Percentiles rank a stretch among this genome's conserved stretches.
phyloP scores from a whole-genome alignment of 2,113 vertebrate species.

The Phalacrocorax pelagicus region DNA sequence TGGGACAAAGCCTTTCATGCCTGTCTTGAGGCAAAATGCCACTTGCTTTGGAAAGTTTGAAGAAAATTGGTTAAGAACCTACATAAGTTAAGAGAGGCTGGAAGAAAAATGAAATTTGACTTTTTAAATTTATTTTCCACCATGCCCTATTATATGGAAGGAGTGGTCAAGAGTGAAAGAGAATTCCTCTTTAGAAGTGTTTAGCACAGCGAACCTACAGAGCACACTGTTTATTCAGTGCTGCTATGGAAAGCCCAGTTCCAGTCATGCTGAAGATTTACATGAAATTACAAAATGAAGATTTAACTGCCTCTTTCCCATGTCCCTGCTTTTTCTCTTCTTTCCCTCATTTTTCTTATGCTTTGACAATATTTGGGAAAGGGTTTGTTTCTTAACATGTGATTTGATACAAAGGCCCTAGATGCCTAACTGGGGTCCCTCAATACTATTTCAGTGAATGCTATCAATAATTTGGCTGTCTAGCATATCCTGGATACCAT shows the following conservation, averaged over 20 bases:
- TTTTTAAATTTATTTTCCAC: constrained; percentile 33
- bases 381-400: not conserved
- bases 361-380: not conserved
- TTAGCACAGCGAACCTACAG: not conserved
- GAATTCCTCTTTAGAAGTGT: not conserved
- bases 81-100: not conserved
- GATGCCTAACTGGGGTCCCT: not conserved
- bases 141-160: not conserved
- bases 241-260: not conserved
- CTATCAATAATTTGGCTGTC: not conserved
- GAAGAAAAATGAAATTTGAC: not conserved
- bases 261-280: not conserved
- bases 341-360: not conserved
- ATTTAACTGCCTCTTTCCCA: not conserved
- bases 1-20: not conserved
- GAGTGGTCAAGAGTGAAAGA: not conserved
- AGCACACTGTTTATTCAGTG: not conserved
- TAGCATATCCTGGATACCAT: not conserved
- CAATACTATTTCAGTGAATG: not conserved
- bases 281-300: not conserved
- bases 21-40: not conserved
- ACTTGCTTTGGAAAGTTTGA: constrained; percentile 36
- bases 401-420: not conserved
- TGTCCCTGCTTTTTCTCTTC: not conserved
- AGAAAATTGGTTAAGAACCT: not conserved